Evolutionary conservation across 2,888 invertebrate species (phyloP).

Genomic region (Drosophila tanythrix): DNA sequence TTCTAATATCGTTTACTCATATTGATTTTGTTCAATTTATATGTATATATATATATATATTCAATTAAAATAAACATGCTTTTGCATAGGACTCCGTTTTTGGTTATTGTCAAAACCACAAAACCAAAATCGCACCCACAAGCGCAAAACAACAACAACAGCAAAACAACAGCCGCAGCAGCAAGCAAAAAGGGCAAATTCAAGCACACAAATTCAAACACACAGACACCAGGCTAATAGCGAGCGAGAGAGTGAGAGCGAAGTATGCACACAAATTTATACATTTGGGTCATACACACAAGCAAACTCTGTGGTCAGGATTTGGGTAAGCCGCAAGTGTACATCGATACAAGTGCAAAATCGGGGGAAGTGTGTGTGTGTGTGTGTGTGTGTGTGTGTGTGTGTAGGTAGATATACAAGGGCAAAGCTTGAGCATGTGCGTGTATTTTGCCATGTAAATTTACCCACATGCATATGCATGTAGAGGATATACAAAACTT

Average conservation of each 20-base stretch:
- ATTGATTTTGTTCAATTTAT: background rate
- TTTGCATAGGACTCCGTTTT: constrained; percentile 2
- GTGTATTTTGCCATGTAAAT: background rate
- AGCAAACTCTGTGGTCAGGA: background rate
- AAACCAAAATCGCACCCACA: constrained; percentile 57
- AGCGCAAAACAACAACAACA: constrained; percentile 13
- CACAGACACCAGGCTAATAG: background rate
- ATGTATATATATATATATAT: background rate
- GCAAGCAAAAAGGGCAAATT: constrained; percentile 30
- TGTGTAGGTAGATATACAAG: background rate
- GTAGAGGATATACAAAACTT: background rate
- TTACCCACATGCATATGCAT: background rate
- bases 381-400: background rate
- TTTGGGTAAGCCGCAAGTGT: background rate
- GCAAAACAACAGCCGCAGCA: background rate
- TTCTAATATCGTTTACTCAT: background rate
- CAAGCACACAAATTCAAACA: background rate
- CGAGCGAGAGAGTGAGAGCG: background rate
- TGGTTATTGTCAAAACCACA: constrained; percentile 33
- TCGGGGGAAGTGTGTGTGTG: background rate
- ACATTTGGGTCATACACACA: background rate
- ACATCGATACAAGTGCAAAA: background rate
- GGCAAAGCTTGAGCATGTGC: background rate
- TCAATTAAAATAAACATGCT: background rate
- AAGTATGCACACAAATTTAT: background rate